Conservation (phyloP, 2,888 invertebrate species). For the Tinea semifulvella region DNA sequence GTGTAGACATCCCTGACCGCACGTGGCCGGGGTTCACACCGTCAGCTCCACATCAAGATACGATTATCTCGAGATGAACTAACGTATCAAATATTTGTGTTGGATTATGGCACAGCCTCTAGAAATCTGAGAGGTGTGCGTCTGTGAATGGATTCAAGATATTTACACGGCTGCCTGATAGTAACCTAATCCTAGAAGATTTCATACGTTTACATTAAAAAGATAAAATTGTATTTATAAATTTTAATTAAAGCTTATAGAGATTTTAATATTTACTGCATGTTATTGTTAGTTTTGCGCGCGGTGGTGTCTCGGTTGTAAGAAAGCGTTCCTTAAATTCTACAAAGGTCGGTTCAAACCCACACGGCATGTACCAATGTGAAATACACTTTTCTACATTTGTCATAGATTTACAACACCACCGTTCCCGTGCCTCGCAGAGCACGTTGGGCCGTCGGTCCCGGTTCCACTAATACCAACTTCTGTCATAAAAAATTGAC, state of each 20-base stretch:
- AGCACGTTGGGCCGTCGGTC: too few species aligned
- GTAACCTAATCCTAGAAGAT: constrained; percentile 4
- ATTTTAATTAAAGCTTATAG: constrained; percentile 1
- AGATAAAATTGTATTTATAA: constrained; percentile 9
- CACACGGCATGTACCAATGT: too few species aligned
- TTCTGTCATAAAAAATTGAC: too few species aligned
- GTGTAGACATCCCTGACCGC: constrained; percentile 3
- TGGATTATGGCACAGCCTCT: constrained; percentile 22
- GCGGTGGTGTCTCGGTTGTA: too few species aligned
- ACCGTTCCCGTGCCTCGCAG: too few species aligned
- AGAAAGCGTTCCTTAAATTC: too few species aligned
- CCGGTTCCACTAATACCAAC: too few species aligned
- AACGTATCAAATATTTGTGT: constrained; percentile 49
- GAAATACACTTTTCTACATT: too few species aligned
- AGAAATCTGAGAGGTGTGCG: constrained; percentile 5
- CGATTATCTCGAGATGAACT: constrained; percentile 43
- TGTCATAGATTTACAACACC: too few species aligned
- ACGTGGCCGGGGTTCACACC: not conserved
- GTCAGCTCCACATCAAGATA: constrained; percentile 8
- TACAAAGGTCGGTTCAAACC: too few species aligned
- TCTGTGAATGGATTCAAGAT: constrained; percentile 10
- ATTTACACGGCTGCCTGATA: constrained; percentile 10
- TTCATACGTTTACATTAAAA: constrained; percentile 7
- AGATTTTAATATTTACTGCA: too few species aligned
- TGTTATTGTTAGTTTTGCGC: too few species aligned